Conservation (phyloP, 2,888 invertebrate species). For the Mesochorus sp. region DNA sequence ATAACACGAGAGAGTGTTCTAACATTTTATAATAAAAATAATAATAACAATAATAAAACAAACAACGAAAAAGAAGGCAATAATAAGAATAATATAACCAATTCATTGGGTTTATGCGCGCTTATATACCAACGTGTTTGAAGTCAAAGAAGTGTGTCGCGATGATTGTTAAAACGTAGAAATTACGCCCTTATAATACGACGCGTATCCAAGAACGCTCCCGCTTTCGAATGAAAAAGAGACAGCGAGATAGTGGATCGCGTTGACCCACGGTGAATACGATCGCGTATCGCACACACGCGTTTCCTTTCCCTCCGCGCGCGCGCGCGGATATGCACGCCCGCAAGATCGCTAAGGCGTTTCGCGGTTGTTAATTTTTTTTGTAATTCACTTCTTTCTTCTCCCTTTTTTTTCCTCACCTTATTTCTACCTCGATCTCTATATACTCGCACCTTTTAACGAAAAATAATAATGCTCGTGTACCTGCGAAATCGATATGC, state of each 20-base stretch:
- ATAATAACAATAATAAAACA: background rate
- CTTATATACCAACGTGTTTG: background rate
- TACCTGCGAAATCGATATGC: slow-evolving; percentile 56
- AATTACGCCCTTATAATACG: background rate
- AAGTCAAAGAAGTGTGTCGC: background rate
- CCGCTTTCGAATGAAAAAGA: slow-evolving; percentile 3
- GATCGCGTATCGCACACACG: slow-evolving; percentile 10
- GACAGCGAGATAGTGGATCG: slow-evolving; percentile 14
- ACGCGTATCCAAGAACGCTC: background rate
- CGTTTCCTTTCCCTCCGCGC: slow-evolving; percentile 27
- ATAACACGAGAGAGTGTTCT: background rate
- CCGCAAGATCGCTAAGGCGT: slow-evolving; percentile 26
- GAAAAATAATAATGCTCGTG: slow-evolving; percentile 50
- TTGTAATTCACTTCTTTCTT: background rate
- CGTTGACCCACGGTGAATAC: slow-evolving; percentile 27
- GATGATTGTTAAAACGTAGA: background rate
- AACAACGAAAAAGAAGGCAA: too few relatives aligned
- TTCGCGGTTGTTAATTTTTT: slow-evolving; percentile 23
- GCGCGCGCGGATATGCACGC: background rate
- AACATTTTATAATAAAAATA: background rate
- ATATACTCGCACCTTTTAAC: slow-evolving; percentile 29
- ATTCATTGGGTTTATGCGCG: background rate
- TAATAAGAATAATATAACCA: background rate
- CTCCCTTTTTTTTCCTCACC: slow-evolving; percentile 16
- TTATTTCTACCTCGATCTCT: slow-evolving; percentile 17